phyloP scores from a whole-genome alignment of 1,140 invertebrate species.

The Lepidurus apus region DNA sequence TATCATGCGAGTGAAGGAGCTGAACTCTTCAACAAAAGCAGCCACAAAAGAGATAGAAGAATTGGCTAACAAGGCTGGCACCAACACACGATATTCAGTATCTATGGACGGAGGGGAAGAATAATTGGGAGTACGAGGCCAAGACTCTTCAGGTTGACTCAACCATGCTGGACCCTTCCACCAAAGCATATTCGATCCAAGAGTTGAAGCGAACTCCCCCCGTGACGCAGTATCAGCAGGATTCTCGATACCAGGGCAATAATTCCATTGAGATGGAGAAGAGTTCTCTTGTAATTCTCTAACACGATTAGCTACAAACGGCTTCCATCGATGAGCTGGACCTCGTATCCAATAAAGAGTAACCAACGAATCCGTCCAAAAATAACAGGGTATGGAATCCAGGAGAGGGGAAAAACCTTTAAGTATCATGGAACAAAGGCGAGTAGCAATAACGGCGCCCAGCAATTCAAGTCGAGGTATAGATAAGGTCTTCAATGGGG shows the following conservation, averaged over 20 bases:
- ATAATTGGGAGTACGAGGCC: background rate
- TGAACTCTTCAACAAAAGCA: too few relatives aligned
- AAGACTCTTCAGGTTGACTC: background rate
- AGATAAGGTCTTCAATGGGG: too few relatives aligned
- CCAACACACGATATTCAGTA: background rate
- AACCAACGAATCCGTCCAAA: constrained; percentile 33
- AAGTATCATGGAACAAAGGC: background rate
- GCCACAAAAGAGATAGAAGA: too few relatives aligned
- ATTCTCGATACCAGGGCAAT: constrained; percentile 33
- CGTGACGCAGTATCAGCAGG: constrained; percentile 34
- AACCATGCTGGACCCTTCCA: constrained; percentile 35
- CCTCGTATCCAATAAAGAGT: constrained; percentile 33
- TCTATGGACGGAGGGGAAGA: background rate
- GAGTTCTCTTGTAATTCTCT: constrained; percentile 30
- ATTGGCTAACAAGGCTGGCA: too few relatives aligned
- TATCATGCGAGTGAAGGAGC: too few relatives aligned
- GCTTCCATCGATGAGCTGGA: constrained; percentile 23
- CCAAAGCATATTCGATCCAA: constrained; percentile 29
- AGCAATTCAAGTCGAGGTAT: background rate
- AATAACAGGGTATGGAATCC: constrained; percentile 36
- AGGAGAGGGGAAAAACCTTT: constrained; percentile 35
- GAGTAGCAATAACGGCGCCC: background rate
- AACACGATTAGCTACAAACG: constrained; percentile 34
- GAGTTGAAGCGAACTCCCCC: constrained; percentile 1
- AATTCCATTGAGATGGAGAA: constrained; percentile 28